A percentile compares a stretch with the other conserved stretches of the same genome.
These are phyloP conservation scores for Gorsachius goisagi DNA, from an alignment of 2,113 vertebrate genomes.

Conservation along the genomic window DNA sequence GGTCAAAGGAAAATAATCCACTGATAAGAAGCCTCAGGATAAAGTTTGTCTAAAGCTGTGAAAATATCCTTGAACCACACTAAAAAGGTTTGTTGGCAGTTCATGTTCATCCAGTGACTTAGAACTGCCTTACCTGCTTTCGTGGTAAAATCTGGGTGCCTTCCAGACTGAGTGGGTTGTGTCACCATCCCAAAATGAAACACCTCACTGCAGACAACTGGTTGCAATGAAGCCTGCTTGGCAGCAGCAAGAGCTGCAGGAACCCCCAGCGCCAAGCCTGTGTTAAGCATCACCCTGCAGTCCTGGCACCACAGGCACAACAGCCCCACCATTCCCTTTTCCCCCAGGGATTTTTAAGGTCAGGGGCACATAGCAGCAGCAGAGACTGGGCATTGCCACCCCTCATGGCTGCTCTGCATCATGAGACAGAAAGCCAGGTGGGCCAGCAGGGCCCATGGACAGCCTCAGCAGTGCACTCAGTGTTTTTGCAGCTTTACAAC, in stretches of 20 bases:
- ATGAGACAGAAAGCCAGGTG: background rate
- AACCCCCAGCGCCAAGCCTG: fast-evolving
- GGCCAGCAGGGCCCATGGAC: background rate
- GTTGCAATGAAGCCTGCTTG: background rate
- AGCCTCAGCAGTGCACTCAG: background rate
- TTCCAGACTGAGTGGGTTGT: background rate
- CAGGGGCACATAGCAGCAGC: fast-evolving
- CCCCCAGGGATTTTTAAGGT: background rate
- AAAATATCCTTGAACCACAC: background rate
- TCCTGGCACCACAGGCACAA: fast-evolving
- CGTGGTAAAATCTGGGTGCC: background rate
- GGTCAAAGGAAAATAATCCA: background rate
- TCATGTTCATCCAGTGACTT: background rate
- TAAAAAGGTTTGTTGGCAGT: background rate
- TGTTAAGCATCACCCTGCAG: fast-evolving
- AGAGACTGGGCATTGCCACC: background rate
- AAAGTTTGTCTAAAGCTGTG: background rate
- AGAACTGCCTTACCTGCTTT: background rate
- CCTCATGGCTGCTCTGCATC: background rate
- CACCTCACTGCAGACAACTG: fast-evolving
- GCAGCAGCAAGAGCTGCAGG: background rate
- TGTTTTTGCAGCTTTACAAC: background rate
- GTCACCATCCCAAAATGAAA: background rate
- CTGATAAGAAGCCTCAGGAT: background rate
- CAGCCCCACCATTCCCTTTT: background rate